Conservation (phyloP, 2,797 vertebrate genomes). For the Sandelia bainsii region DNA sequence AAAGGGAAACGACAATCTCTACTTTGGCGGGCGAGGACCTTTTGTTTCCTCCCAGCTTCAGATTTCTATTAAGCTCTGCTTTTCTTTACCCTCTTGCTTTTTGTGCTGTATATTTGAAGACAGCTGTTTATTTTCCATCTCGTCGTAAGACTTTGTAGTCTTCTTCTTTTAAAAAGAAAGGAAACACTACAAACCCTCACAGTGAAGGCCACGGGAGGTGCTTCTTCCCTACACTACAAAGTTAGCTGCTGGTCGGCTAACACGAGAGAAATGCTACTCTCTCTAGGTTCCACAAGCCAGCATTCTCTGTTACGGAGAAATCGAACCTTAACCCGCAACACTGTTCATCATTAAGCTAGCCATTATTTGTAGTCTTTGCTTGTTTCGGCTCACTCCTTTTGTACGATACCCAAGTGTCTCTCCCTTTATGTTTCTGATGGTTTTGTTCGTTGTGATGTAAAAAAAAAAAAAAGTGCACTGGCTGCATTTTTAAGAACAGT, state of each 20-base stretch:
- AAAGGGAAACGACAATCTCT: slow-evolving; percentile 81
- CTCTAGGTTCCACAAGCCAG: slow-evolving; percentile 64
- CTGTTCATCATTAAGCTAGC: slow-evolving; percentile 64
- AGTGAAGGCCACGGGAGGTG: slow-evolving; percentile 8
- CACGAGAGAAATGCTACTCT: slow-evolving; percentile 60
- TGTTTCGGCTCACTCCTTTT: slow-evolving; percentile 12
- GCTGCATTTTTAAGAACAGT: slow-evolving; percentile 58
- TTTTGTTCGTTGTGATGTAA: slow-evolving; percentile 36
- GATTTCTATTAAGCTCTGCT: slow-evolving; percentile 51
- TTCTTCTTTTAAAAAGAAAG: slow-evolving; percentile 37
- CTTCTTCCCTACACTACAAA: slow-evolving; percentile 47
- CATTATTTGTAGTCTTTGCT: slow-evolving; percentile 36
- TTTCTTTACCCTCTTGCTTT: slow-evolving; percentile 41
- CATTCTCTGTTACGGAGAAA: slow-evolving; percentile 63
- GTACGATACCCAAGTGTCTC: slow-evolving; percentile 13
- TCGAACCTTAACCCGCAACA: slow-evolving; percentile 54
- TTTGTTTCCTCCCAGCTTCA: slow-evolving; percentile 27
- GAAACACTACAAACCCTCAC: slow-evolving; percentile 32
- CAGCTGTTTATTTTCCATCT: slow-evolving; percentile 71
- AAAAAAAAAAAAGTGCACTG: slow-evolving; percentile 57
- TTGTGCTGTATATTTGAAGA: slow-evolving; percentile 80
- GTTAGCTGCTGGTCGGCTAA: slow-evolving; percentile 93
- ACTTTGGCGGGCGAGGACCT: slow-evolving; percentile 53
- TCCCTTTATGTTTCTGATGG: slow-evolving; percentile 29
- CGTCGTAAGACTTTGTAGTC: slow-evolving; percentile 79